Percentiles rank a stretch among this genome's conserved stretches.
Evolutionary conservation across 2,888 invertebrate genomes (phyloP).

Genomic region (Troides helena): DNA sequence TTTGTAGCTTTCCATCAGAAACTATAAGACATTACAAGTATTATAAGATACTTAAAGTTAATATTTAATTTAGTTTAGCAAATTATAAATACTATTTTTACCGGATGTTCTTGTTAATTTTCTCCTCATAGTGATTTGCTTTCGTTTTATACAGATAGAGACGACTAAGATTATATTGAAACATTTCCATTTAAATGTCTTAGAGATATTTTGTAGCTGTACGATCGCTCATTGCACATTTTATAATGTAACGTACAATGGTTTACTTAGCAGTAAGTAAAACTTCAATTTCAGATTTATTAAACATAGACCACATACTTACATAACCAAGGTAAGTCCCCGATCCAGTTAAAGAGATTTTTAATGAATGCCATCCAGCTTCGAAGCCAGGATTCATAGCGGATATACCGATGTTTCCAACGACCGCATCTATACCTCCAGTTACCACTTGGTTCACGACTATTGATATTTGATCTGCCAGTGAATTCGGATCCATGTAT

Average conservation of each 20-base stretch:
- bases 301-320: slow-evolving; percentile 37
- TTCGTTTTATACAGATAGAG: no score
- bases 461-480: slow-evolving; percentile 38
- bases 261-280: not conserved
- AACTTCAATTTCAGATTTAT: not conserved
- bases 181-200: no score
- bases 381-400: slow-evolving; percentile 30
- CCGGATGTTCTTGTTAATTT: no score
- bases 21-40: no score
- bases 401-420: slow-evolving; percentile 31
- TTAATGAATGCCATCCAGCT: slow-evolving; percentile 42
- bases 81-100: no score
- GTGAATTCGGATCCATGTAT: slow-evolving; percentile 39
- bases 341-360: slow-evolving; percentile 33
- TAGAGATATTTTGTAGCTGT: no score
- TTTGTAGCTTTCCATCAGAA: not conserved
- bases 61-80: no score
- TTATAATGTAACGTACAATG: no score
- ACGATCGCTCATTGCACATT: no score
- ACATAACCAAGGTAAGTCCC: slow-evolving; percentile 43
- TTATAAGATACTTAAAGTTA: no score
- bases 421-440: slow-evolving; percentile 32
- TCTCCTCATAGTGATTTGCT: no score
- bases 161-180: no score
- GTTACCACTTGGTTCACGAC: slow-evolving; percentile 35